These are phyloP conservation scores for Pelosia muscerda DNA, from an alignment of 2,888 invertebrate genomes.

Conservation along the genomic window DNA sequence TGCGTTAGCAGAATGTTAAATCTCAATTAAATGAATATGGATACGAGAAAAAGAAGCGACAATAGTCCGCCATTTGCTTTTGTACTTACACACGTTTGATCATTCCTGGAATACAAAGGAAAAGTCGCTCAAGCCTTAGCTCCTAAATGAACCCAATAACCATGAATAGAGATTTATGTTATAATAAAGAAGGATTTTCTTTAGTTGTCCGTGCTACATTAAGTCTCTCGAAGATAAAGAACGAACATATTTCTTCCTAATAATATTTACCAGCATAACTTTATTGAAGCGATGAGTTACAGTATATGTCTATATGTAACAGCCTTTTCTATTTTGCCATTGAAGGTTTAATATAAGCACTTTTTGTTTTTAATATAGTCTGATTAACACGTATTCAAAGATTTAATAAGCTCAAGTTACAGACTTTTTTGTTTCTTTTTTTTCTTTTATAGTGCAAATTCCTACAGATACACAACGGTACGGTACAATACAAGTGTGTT, in stretches of 20 bases:
- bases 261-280: background rate
- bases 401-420: background rate
- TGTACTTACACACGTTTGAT: background rate
- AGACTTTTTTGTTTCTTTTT: too few species aligned
- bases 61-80: background rate
- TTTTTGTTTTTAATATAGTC: too few species aligned
- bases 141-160: constrained; percentile 10
- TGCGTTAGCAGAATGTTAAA: too few species aligned
- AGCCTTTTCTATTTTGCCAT: background rate
- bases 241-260: background rate
- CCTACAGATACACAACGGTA: too few species aligned
- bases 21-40: too few species aligned
- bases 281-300: background rate
- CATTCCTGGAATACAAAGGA: background rate
- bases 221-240: constrained; percentile 6
- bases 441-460: too few species aligned
- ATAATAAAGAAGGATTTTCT: constrained; percentile 19
- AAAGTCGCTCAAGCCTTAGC: background rate
- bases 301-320: background rate
- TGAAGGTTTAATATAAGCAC: background rate
- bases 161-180: constrained; percentile 1
- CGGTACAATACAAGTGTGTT: too few species aligned
- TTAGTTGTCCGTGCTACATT: constrained; percentile 8
- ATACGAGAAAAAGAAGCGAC: background rate
- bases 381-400: background rate